Conservation (phyloP, 1,140 invertebrate species). For the Heliconius congener region DNA sequence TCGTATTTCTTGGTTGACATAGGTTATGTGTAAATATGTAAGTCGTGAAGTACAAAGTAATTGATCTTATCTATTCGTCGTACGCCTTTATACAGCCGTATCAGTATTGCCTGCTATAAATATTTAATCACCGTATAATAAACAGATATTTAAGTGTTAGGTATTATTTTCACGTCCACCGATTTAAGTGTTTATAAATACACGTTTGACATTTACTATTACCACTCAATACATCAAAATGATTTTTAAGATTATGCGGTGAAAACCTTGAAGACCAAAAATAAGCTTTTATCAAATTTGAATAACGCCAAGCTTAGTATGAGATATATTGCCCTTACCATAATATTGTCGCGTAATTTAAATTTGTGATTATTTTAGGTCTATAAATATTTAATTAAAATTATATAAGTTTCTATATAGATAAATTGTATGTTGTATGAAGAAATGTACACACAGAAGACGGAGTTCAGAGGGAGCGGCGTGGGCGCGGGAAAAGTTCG, state of each 20-base stretch:
- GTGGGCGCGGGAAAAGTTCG: constrained; percentile 56
- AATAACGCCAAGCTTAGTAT: background rate
- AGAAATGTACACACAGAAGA: background rate
- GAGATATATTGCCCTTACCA: background rate
- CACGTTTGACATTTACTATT: background rate
- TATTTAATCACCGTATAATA: background rate
- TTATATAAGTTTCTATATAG: background rate
- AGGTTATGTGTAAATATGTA: background rate
- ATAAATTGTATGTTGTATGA: background rate
- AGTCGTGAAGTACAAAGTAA: background rate
- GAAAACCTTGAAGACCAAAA: too few relatives aligned
- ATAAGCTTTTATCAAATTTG: background rate
- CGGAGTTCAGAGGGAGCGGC: constrained; percentile 26
- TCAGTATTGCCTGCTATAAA: constrained; percentile 5
- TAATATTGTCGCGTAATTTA: background rate
- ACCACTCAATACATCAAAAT: too few relatives aligned
- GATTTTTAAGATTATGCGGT: too few relatives aligned
- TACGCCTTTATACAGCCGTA: background rate
- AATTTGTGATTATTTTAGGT: too few relatives aligned
- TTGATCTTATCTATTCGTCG: background rate
- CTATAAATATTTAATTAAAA: too few relatives aligned
- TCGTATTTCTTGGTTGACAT: background rate
- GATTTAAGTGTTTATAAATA: background rate
- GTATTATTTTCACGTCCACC: background rate
- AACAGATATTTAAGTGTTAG: background rate